Conservation (phyloP, 2,113 vertebrate genomes). For the Bathybates hornii region DNA sequence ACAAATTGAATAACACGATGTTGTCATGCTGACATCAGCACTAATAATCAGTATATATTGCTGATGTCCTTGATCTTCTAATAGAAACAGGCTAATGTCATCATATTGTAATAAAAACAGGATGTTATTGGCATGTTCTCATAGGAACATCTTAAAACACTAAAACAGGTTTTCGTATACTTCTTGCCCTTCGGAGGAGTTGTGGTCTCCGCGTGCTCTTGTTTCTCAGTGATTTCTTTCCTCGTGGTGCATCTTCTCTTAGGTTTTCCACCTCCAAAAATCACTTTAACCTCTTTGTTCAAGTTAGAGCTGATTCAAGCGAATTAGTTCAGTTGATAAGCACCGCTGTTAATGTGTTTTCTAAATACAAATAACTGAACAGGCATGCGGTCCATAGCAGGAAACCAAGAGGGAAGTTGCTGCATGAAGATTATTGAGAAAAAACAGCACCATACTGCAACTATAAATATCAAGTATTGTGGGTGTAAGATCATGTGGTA, state of each 20-base stretch:
- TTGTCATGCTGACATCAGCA: not conserved
- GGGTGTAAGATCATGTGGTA: not conserved
- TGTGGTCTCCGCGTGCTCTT: fast-evolving
- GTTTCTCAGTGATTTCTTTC: not conserved
- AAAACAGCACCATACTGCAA: not conserved
- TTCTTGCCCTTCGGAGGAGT: fast-evolving
- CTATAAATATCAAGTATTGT: not conserved
- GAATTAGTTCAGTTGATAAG: not conserved
- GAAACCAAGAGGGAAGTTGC: not conserved
- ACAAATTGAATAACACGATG: not conserved
- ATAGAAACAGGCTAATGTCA: not conserved
- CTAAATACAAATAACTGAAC: not conserved
- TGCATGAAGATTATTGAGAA: not conserved
- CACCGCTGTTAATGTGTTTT: not conserved
- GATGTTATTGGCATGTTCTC: not conserved
- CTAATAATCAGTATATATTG: not conserved
- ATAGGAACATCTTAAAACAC: not conserved
- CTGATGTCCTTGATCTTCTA: not conserved
- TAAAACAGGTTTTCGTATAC: not conserved
- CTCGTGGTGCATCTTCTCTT: fast-evolving
- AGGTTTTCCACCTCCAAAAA: not conserved
- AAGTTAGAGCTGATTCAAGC: not conserved
- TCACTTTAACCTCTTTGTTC: not conserved
- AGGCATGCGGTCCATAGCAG: not conserved
- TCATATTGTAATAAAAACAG: not conserved